Evolutionary conservation across 2,797 vertebrate genomes (phyloP).

Genomic region (Neosilurus hyrtlii): DNA sequence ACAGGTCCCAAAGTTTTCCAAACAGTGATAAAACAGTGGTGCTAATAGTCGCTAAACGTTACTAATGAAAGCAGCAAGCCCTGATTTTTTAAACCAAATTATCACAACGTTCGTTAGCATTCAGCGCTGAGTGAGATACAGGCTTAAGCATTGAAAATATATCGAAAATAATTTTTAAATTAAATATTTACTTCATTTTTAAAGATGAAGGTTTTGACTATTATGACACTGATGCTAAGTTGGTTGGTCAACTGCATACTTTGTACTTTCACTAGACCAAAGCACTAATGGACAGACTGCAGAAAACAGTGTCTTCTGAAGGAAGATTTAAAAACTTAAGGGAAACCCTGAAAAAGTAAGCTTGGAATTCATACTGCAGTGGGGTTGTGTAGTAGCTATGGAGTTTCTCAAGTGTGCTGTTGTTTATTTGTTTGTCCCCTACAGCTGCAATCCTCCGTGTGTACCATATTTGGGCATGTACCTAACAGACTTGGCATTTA

Average conservation of each 20-base stretch:
- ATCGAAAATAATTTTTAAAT: background rate
- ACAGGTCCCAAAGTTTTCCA: no score
- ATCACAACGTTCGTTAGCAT: no score
- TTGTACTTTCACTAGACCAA: conserved; percentile 79
- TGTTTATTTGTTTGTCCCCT: background rate
- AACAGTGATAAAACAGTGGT: no score
- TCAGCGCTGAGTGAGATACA: no score
- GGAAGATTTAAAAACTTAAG: conserved; percentile 97
- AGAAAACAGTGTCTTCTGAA: conserved; percentile 95
- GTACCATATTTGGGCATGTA: conserved; percentile 99
- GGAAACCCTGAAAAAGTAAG: conserved; percentile 97
- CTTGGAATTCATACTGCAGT: background rate
- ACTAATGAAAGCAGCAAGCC: no score
- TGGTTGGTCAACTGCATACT: background rate
- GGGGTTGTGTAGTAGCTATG: background rate
- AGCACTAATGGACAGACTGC: conserved; percentile 92
- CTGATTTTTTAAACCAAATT: no score
- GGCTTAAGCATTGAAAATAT: background rate
- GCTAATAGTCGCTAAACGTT: no score
- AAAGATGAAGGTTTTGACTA: background rate
- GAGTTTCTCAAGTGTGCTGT: background rate
- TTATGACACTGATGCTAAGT: background rate
- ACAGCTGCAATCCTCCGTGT: conserved; percentile 92
- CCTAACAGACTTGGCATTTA: conserved; percentile 94
- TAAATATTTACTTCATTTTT: background rate